Evolutionary conservation across 2,797 vertebrate species (phyloP).

Genomic region (Chanos chanos): DNA sequence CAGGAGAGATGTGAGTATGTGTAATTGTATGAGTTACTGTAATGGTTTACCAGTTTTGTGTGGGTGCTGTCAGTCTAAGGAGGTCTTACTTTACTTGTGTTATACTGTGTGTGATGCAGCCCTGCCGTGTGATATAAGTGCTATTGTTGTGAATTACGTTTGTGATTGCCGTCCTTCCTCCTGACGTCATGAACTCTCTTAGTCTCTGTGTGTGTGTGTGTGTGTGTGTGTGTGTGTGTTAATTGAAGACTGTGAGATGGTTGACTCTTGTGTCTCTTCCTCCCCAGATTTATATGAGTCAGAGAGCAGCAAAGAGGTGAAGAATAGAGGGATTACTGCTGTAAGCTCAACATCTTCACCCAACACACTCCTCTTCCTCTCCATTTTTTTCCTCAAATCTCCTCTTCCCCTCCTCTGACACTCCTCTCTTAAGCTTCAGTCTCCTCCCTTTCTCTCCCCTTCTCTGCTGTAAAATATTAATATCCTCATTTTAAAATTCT

Average conservation of each 20-base stretch:
- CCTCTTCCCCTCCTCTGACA: neutral
- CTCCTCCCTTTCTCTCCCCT: constrained; percentile 5
- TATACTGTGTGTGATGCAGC: too few relatives aligned
- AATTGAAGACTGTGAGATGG: constrained; percentile 10
- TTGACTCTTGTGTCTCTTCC: constrained; percentile 15
- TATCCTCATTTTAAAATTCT: neutral
- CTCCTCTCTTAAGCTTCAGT: neutral
- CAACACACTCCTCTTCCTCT: neutral
- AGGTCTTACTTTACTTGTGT: too few relatives aligned
- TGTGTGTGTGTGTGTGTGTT: constrained; percentile 24
- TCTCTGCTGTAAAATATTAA: neutral
- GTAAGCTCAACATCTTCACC: too few relatives aligned
- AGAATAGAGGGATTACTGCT: constrained; percentile 66
- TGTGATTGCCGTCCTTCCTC: too few relatives aligned
- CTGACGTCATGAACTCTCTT: constrained; percentile 3
- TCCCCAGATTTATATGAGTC: constrained; percentile 67
- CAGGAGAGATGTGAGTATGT: too few relatives aligned
- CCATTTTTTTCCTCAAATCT: neutral
- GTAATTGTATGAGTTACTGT: too few relatives aligned
- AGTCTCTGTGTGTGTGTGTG: neutral
- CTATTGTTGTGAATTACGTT: too few relatives aligned
- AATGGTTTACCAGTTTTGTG: too few relatives aligned
- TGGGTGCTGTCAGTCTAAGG: too few relatives aligned
- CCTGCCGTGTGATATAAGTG: too few relatives aligned
- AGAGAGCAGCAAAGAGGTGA: constrained; percentile 67